These are phyloP conservation scores for Cepaea hortensis DNA, from an alignment of 2,888 invertebrate species.

Conservation along the genomic window DNA sequence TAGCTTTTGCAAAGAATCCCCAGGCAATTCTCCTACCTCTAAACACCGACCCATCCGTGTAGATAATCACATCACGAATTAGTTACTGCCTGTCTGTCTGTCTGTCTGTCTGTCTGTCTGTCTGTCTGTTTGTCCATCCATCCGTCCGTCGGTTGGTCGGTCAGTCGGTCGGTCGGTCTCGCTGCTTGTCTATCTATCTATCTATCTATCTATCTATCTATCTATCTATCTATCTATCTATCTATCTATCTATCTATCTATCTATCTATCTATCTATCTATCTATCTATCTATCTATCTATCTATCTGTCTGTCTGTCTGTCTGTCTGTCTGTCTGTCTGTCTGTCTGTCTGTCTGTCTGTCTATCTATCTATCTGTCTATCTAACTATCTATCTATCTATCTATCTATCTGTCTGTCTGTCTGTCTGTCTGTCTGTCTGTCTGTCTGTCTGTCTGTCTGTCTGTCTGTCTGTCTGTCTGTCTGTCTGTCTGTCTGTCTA, in stretches of 20 bases:
- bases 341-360: neutral
- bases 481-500: neutral
- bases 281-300: neutral
- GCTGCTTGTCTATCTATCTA: neutral
- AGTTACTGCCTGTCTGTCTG: neutral
- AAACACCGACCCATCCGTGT: too few species aligned
- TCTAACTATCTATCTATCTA: neutral
- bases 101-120: neutral
- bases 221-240: neutral
- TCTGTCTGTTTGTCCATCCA: constrained; percentile 2
- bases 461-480: neutral
- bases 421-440: neutral
- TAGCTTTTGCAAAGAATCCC: too few species aligned
- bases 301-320: neutral
- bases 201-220: neutral
- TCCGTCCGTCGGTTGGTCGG: neutral
- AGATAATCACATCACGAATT: too few species aligned
- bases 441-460: neutral
- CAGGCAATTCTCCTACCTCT: too few species aligned
- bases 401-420: neutral
- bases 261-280: neutral
- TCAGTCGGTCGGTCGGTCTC: neutral
- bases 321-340: neutral
- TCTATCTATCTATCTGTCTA: neutral
- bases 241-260: neutral